A percentile compares a stretch with the other conserved stretches of the same genome.
These are phyloP conservation scores for Acipenser transmontanus DNA, from an alignment of 2,797 vertebrate species.

Conservation along the genomic window DNA sequence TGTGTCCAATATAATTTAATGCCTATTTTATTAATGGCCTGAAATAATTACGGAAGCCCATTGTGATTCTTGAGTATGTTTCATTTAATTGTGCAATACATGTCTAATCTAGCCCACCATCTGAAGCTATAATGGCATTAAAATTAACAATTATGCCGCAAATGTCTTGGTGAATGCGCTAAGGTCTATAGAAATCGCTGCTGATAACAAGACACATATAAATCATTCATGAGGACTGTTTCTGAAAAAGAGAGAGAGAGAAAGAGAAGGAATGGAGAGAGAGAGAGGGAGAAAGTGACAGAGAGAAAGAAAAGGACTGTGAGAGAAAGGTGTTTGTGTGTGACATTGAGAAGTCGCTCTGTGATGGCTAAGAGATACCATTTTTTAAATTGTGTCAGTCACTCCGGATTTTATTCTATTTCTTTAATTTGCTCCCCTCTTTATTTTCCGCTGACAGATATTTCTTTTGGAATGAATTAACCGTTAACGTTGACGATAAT, in stretches of 20 bases:
- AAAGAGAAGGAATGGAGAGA: constrained; percentile 53
- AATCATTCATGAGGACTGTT: constrained; percentile 99
- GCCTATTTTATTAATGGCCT: constrained; percentile 99
- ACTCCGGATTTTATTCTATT: constrained; percentile 67
- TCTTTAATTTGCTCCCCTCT: constrained; percentile 75
- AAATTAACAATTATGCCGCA: constrained; percentile 99
- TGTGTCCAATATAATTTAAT: constrained; percentile 99
- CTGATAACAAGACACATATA: constrained; percentile 99
- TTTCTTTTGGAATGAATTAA: constrained; percentile 97
- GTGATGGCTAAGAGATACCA: constrained; percentile 90
- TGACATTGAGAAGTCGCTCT: constrained; percentile 90
- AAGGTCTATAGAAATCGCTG: constrained; percentile 98
- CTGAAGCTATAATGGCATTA: constrained; percentile 99
- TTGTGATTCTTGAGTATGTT: constrained; percentile 99
- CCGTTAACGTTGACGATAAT: constrained; percentile 91
- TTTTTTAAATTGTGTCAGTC: constrained; percentile 73
- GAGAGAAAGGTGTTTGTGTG: constrained; percentile 73
- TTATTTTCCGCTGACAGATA: constrained; percentile 89
- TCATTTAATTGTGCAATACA: constrained; percentile 99
- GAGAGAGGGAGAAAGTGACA: constrained; percentile 37
- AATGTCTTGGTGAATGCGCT: constrained; percentile 87
- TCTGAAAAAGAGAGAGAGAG: constrained; percentile 63
- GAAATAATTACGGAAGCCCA: constrained; percentile 99
- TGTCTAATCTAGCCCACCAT: constrained; percentile 99
- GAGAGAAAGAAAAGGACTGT: background rate